phyloP scores from a whole-genome alignment of 2,797 vertebrate species.

The Ctenopoma multispine region DNA sequence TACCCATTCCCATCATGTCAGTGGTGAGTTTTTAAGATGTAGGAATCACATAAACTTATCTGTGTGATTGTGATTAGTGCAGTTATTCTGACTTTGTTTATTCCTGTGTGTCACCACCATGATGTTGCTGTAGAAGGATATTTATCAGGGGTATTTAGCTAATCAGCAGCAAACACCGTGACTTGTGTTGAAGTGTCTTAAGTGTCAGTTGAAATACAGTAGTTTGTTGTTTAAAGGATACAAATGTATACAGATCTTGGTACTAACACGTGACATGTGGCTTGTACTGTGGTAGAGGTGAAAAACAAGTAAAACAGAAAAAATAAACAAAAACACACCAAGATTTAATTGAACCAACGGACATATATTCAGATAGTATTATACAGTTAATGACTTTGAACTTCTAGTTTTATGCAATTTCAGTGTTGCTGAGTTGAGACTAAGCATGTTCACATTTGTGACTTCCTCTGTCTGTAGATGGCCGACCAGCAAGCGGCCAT shows the following conservation, averaged over 20 bases:
- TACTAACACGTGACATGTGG: not conserved
- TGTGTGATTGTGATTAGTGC: conserved; percentile 7
- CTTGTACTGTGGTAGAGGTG: no score
- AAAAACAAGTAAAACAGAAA: not conserved
- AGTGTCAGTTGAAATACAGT: not conserved
- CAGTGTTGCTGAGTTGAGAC: no score
- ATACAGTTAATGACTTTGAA: not conserved
- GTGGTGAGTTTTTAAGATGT: conserved; percentile 86
- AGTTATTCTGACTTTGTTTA: not conserved
- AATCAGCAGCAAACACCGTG: not conserved
- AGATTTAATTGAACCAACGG: not conserved
- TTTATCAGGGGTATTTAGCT: not conserved
- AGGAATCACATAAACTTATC: conserved; percentile 3
- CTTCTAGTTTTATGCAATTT: no score
- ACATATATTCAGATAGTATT: not conserved
- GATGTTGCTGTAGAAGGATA: conserved; percentile 9
- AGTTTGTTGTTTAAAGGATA: no score
- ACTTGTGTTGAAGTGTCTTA: not conserved
- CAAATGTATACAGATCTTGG: not conserved
- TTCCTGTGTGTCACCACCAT: not conserved
- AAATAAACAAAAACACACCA: not conserved
- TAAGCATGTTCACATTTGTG: not conserved
- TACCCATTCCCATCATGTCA: conserved; percentile 90
- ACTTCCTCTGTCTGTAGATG: conserved; percentile 80
- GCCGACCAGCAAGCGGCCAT: conserved; percentile 97